A percentile compares a stretch with the other conserved stretches of the same genome.
These are phyloP conservation scores for Morpho deidamia DNA, from an alignment of 2,888 invertebrate genomes.

Conservation along the genomic window DNA sequence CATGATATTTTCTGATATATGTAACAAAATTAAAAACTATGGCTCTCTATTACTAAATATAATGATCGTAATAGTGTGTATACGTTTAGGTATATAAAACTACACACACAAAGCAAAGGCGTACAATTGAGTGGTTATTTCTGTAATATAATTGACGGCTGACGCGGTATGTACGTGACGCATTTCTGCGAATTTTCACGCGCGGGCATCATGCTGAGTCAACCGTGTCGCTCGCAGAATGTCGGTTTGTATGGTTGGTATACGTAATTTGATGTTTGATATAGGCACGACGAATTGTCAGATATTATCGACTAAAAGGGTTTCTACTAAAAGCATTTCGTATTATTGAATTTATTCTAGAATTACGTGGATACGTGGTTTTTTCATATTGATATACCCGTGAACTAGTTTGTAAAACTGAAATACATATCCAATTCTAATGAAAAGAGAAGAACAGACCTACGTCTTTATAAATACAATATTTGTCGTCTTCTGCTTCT, in stretches of 20 bases:
- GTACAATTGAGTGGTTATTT: constrained; percentile 7
- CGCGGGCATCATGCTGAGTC: constrained; percentile 38
- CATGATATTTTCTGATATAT: too few relatives aligned
- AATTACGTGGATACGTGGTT: too few relatives aligned
- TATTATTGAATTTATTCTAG: too few relatives aligned
- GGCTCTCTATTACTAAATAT: too few relatives aligned
- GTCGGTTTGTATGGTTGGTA: constrained; percentile 13
- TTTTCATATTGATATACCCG: too few relatives aligned
- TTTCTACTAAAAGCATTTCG: neutral
- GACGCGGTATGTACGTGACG: constrained; percentile 53
- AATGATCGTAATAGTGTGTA: too few relatives aligned
- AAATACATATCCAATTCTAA: too few relatives aligned
- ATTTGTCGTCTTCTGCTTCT: too few relatives aligned
- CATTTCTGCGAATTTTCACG: constrained; percentile 28
- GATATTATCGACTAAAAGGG: constrained; percentile 3
- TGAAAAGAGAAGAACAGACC: too few relatives aligned
- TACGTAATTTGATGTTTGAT: constrained; percentile 35
- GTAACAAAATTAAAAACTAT: too few relatives aligned
- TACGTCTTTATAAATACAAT: too few relatives aligned
- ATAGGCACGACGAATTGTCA: constrained; percentile 18
- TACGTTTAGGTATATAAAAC: neutral
- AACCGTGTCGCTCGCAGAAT: constrained; percentile 32
- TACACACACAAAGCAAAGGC: neutral
- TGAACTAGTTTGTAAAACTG: too few relatives aligned
- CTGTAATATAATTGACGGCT: constrained; percentile 20